Base-by-base conservation (phyloP, 30 jellyfish, hydroid and myxozoan species). In the Aurelia sp. region DNA sequence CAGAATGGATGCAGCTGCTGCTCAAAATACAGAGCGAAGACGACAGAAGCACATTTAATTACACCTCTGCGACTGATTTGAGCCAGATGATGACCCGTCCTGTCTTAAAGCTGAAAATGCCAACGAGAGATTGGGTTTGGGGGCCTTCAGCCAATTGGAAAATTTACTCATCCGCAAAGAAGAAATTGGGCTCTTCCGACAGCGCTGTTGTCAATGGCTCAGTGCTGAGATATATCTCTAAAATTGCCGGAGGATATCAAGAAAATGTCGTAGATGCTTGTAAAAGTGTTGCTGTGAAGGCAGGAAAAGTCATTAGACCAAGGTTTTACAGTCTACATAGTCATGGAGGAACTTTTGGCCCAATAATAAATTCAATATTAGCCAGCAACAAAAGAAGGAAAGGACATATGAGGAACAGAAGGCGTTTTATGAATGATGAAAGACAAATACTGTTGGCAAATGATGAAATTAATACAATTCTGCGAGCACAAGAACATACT, bases 141-240 rank as follows among this genome's bases (percentile, higher is more conserved):
- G 99, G 99, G 48, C 90, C 98, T 44, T 58, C 96, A 20, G 96
- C 99, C 21, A 87, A 91, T 50, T 96, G 99, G 99, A 89, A 87
- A 67, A 80, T 96, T 40, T 96, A 83, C 84, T 82, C 92, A 13
- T 68, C 92, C 9, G 86, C 92, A 4, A 91, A 90, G 88, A 74
- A 44, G 63, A 48, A 83, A 24, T 19, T 64, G 51, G 78, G 74
- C 11, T 70, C 74, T 0, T 17, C 18, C 3, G 66, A 51, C 15
- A 27, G 63, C 31, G 73, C 88, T 13, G 21, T 84, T 38, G 53
- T 53, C 72, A 44, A 44, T 44, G 55, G 55, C 8, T 44, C 55
- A 8, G 13, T 44, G 16, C 55, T 44, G 15, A 89, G 72, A 44
- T 53, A 31, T 11, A 15, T 77, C 27, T 20, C 90, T 21, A 74